Percentiles rank a stretch among this genome's conserved stretches.
These are phyloP conservation scores for Campodea augens DNA, from an alignment of 1,140 invertebrate genomes.

Conservation along the genomic window DNA sequence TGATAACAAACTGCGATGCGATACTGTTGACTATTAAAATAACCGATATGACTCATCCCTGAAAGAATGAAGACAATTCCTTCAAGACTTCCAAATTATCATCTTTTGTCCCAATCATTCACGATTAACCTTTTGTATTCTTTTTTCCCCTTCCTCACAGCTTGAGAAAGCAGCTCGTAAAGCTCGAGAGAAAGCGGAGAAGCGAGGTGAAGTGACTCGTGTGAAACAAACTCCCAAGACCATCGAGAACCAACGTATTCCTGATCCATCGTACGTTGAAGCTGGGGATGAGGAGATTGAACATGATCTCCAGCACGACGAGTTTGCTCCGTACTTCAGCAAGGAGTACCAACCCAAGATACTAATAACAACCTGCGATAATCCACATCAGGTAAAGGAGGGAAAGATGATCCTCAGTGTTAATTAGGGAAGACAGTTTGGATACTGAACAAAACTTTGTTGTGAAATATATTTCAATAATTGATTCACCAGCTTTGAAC, in stretches of 20 bases:
- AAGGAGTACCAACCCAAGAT: slow-evolving; percentile 80
- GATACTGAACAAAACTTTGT: neutral
- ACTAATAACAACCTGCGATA: slow-evolving; percentile 81
- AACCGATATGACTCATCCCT: too few species aligned
- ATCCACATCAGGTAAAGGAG: slow-evolving; percentile 48
- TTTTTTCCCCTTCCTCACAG: too few species aligned
- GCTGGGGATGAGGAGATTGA: slow-evolving; percentile 38
- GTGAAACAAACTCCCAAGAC: slow-evolving; percentile 72
- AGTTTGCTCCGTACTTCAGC: slow-evolving; percentile 70
- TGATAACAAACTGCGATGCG: too few species aligned
- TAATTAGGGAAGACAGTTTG: neutral
- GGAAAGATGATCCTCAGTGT: neutral
- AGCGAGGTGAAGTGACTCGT: too few species aligned
- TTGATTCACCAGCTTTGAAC: neutral
- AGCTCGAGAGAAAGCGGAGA: too few species aligned
- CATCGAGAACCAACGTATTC: slow-evolving; percentile 73
- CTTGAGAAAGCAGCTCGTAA: too few species aligned
- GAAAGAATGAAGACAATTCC: too few species aligned
- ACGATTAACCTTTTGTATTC: too few species aligned
- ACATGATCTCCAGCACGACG: slow-evolving; percentile 62
- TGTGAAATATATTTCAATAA: neutral
- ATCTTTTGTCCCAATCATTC: too few species aligned
- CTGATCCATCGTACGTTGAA: slow-evolving; percentile 75
- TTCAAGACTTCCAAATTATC: too few species aligned
- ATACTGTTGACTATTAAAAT: too few species aligned